Conservation (phyloP, 2,888 invertebrate species). For the Drosophila ustulata region DNA sequence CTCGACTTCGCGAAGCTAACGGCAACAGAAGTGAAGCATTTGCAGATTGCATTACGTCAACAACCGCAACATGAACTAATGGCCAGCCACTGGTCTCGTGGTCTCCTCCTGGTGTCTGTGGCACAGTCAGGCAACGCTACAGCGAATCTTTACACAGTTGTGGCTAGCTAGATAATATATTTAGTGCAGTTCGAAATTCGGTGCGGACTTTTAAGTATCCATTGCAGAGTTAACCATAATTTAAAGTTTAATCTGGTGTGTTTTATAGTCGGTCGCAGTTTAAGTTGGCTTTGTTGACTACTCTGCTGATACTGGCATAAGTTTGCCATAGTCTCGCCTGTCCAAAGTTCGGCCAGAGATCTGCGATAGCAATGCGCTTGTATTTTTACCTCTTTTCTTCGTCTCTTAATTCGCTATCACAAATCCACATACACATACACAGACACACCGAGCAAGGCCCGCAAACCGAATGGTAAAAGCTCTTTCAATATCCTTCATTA, state of each 20-base stretch:
- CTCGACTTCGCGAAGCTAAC: not conserved
- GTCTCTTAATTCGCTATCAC: slow-evolving; percentile 50
- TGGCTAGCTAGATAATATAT: slow-evolving; percentile 4
- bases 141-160: slow-evolving; percentile 18
- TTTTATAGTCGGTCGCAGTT: slow-evolving; percentile 12
- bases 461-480: slow-evolving; percentile 52
- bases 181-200: not conserved
- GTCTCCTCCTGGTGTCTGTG: not conserved
- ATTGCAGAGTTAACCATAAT: not conserved
- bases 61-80: slow-evolving; percentile 32
- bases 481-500: slow-evolving; percentile 80
- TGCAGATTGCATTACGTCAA: slow-evolving; percentile 63
- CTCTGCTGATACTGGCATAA: slow-evolving; percentile 34
- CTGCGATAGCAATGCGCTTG: slow-evolving; percentile 40
- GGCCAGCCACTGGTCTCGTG: slow-evolving; percentile 2
- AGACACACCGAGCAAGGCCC: slow-evolving; percentile 17
- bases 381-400: slow-evolving; percentile 7
- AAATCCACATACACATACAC: slow-evolving; percentile 49
- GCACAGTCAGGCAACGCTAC: slow-evolving; percentile 43
- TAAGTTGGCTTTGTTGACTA: slow-evolving; percentile 18
- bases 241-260: slow-evolving; percentile 18
- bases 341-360: slow-evolving; percentile 56
- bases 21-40: slow-evolving; percentile 56
- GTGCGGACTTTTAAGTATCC: not conserved
- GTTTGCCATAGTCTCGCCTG: slow-evolving; percentile 37